Evolutionary conservation across 2,797 vertebrate genomes (phyloP).

Genomic region (Cuniculus paca): DNA sequence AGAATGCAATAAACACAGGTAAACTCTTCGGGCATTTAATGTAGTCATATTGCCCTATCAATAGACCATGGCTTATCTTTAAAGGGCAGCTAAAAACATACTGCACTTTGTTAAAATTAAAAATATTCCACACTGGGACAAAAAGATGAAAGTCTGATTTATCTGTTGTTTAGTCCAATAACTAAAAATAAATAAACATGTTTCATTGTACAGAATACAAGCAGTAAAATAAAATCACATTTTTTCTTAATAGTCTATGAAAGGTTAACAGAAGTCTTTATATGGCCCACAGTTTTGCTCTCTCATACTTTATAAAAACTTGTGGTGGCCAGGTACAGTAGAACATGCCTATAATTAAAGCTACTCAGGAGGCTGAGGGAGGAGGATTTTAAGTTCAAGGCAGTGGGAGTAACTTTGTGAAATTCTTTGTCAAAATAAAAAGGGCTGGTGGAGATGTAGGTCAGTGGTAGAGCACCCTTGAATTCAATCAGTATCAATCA

Average conservation of each 20-base stretch:
- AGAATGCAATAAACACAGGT: not conserved
- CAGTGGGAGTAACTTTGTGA: not conserved
- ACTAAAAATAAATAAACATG: not conserved
- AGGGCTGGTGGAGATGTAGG: not conserved
- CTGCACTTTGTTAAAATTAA: not conserved
- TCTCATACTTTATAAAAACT: constrained; percentile 4
- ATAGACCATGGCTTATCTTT: not conserved
- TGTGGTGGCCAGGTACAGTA: not conserved
- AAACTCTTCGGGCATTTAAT: not conserved
- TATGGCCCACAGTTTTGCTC: not conserved
- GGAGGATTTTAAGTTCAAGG: not conserved
- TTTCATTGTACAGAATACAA: not conserved
- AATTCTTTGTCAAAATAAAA: not conserved
- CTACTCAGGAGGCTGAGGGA: not conserved
- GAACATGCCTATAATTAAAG: not conserved
- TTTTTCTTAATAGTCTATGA: not conserved
- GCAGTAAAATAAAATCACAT: not conserved
- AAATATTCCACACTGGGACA: not conserved
- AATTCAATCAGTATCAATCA: not conserved
- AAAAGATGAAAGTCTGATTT: not conserved
- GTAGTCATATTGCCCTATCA: not conserved
- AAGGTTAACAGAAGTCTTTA: not conserved
- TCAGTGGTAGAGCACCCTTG: not conserved
- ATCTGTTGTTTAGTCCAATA: constrained; percentile 29
- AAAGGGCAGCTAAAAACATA: not conserved